phyloP scores from a whole-genome alignment of 2,113 vertebrate species.

The Chitala chitala region DNA sequence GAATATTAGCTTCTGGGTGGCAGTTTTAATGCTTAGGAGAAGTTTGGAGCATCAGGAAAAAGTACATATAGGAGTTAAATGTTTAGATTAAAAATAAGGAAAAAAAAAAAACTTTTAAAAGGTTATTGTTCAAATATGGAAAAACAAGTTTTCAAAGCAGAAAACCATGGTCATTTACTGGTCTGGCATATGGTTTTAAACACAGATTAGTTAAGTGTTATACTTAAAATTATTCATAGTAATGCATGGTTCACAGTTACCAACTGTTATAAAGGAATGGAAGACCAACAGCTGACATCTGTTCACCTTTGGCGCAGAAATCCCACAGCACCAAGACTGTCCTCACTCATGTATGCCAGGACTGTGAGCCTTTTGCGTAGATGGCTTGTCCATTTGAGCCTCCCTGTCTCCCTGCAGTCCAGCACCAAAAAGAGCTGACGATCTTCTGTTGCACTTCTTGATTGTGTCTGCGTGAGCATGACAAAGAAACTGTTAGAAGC shows the following conservation, averaged over 20 bases:
- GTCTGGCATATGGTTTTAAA: too few relatives aligned
- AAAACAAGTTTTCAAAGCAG: too few relatives aligned
- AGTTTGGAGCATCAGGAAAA: too few relatives aligned
- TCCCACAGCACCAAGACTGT: background rate
- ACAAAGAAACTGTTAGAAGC: constrained; percentile 50
- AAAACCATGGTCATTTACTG: too few relatives aligned
- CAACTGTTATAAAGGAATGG: too few relatives aligned
- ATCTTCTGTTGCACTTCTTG: constrained; percentile 54
- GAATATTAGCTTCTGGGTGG: background rate
- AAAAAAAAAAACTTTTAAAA: background rate
- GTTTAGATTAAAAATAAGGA: too few relatives aligned
- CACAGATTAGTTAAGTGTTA: too few relatives aligned
- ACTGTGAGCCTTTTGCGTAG: constrained; percentile 5
- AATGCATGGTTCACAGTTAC: too few relatives aligned
- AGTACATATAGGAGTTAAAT: too few relatives aligned
- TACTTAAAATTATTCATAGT: too few relatives aligned
- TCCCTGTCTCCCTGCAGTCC: constrained; percentile 6
- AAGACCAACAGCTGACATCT: too few relatives aligned
- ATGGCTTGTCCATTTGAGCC: background rate
- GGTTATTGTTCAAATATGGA: background rate
- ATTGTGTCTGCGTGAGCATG: constrained; percentile 64
- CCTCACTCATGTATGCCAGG: constrained; percentile 42
- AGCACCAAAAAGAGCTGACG: constrained; percentile 33
- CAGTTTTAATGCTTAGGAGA: background rate
- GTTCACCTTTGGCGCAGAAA: background rate